Conservation (phyloP, 1,140 invertebrate species). For the Solenopsis fugax region DNA sequence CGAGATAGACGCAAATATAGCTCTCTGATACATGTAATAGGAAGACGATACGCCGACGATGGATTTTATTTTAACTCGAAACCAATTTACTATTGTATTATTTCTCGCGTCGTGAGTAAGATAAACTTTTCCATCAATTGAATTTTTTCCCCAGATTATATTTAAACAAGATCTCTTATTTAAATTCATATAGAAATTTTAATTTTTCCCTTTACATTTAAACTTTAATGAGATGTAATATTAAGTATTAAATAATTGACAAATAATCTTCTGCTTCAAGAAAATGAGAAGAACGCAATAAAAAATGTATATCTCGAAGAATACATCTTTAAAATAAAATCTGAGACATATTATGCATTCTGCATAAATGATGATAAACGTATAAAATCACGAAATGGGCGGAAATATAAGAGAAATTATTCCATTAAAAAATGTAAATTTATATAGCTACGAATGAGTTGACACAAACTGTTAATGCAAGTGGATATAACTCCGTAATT, state of each 20-base stretch:
- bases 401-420: constrained; percentile 7
- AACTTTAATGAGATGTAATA: neutral
- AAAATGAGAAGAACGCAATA: neutral
- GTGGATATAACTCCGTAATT: neutral
- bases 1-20: neutral
- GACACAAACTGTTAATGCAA: constrained; percentile 14
- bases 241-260: neutral
- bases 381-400: neutral
- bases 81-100: constrained; percentile 9
- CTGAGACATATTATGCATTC: neutral
- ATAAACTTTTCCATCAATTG: neutral
- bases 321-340: neutral
- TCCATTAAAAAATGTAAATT: constrained; percentile 23
- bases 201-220: neutral
- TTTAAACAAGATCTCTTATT: constrained; percentile 1
- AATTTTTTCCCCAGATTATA: neutral
- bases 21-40: neutral
- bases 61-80: neutral
- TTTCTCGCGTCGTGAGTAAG: neutral
- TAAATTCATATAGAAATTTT: neutral
- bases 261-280: neutral
- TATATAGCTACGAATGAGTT: neutral
- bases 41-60: neutral
- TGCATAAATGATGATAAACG: neutral
- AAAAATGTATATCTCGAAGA: neutral